phyloP scores from a whole-genome alignment of 2,797 vertebrate species.

The Champsocephalus gunnari region DNA sequence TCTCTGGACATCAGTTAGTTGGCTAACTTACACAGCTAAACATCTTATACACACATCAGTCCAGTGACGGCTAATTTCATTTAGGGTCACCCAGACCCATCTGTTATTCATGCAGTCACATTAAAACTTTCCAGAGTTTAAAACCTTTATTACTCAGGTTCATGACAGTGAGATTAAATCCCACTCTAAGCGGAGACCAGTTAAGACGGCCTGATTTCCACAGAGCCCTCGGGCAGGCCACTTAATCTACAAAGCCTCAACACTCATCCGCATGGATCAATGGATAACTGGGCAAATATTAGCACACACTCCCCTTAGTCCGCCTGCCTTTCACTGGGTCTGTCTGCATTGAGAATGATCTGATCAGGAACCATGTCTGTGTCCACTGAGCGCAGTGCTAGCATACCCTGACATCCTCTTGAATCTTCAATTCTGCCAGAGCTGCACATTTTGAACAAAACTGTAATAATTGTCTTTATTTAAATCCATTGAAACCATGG shows the following conservation, averaged over 20 bases:
- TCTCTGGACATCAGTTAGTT: conserved; percentile 36
- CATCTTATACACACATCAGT: background rate
- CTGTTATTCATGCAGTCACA: conserved; percentile 47
- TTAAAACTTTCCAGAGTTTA: conserved; percentile 53
- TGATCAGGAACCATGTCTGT: conserved; percentile 45
- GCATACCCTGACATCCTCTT: conserved; percentile 43
- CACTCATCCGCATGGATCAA: conserved; percentile 74
- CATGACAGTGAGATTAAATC: conserved; percentile 41
- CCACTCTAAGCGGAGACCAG: conserved; percentile 33
- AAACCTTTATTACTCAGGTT: conserved; percentile 45
- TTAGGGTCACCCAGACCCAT: conserved; percentile 16
- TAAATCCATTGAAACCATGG: background rate
- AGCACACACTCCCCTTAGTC: conserved; percentile 56
- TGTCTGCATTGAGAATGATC: conserved; percentile 49
- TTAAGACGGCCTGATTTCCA: conserved; percentile 59
- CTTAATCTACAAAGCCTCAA: conserved; percentile 72
- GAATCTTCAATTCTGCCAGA: conserved; percentile 26
- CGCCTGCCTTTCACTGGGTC: conserved; percentile 32
- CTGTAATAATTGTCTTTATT: conserved; percentile 9
- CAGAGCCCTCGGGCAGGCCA: conserved; percentile 61
- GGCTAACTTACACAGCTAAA: conserved; percentile 38
- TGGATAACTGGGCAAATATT: conserved; percentile 78
- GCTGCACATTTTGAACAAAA: conserved; percentile 41
- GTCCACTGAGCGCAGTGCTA: conserved; percentile 35
- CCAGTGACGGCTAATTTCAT: conserved; percentile 44